A percentile compares a stretch with the other conserved stretches of the same genome.
Conservation (phyloP, 2,797 vertebrate genomes). For the Huso huso region DNA sequence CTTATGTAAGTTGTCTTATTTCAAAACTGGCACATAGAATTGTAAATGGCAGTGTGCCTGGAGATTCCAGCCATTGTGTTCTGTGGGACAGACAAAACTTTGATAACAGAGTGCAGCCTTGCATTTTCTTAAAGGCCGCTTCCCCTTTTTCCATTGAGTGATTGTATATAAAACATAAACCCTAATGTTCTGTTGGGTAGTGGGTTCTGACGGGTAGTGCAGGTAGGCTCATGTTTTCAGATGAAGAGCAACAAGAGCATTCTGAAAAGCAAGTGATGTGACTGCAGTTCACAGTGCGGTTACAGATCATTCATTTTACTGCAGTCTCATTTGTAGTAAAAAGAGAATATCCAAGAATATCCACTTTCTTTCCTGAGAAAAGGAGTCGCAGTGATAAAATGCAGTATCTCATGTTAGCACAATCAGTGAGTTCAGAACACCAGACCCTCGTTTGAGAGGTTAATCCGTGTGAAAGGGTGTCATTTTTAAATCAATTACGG, state of each 20-base stretch:
- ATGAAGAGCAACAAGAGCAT: slow-evolving; percentile 40
- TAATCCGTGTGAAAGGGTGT: slow-evolving; percentile 20
- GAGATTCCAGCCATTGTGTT: no score
- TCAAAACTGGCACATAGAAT: no score
- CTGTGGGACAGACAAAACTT: no score
- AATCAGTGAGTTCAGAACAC: no score
- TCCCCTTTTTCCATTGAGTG: no score
- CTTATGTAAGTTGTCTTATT: no score
- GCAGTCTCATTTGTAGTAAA: slow-evolving; percentile 44
- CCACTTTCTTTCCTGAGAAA: background rate
- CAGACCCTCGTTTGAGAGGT: background rate
- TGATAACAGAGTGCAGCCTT: no score
- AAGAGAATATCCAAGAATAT: slow-evolving; percentile 12
- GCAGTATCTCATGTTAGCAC: background rate
- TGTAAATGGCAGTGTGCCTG: no score
- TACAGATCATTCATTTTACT: slow-evolving; percentile 55
- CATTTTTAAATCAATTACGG: background rate
- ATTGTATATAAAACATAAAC: background rate
- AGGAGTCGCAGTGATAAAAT: slow-evolving; percentile 10
- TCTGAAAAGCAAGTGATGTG: slow-evolving; percentile 31
- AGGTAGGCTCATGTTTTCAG: slow-evolving; percentile 41
- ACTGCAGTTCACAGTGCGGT: slow-evolving; percentile 41
- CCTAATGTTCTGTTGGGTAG: slow-evolving; percentile 16
- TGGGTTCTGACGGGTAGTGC: slow-evolving; percentile 33
- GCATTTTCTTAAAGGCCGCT: no score